Evolutionary conservation across 2,888 invertebrate genomes (phyloP), one percentile per base, ranked within the genome.

Genomic region (Harmothoe impar): DNA sequence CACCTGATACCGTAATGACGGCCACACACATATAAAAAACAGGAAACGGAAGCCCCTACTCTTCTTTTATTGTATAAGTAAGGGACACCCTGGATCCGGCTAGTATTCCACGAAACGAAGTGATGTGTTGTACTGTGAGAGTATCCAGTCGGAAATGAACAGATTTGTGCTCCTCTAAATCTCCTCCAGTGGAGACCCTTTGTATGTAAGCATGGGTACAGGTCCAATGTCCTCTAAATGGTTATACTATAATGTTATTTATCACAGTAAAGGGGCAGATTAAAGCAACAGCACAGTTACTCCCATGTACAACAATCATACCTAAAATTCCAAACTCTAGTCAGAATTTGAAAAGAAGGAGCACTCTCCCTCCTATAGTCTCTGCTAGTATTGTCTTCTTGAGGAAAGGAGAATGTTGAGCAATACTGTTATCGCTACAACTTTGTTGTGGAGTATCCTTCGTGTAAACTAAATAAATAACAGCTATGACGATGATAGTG

Each of bases 141-240:
- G 23, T 15, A 62, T 62, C 62, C 62, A n/a, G 62, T n/a, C 62
- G 62, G 62, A 62, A 62, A 62, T 62, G 62, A 62, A 62, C 43
- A 43, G 43, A 43, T 43, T 43, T 43, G 43, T 3, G 43, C 3
- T 43, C 43, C 43, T 43, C 43, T 43, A 43, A 10, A 43, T 43
- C 43, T 7, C 43, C 10, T 7, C 43, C 10, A 43, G 43, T 43
- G 10, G 43, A 7, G 5, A 43, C 5, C 43, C 43, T 43, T 43
- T 43, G 5, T 43, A 7, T 43, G 43, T 43, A 43, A 43, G 43
- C 10, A 43, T 43, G 10, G 43, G 43, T 43, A 10, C 43, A 10
- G 43, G 5, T 43, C 3, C 43, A 43, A 43, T 43, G 3, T 43
- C 43, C 43, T 43, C 43, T 10, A 3, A 43, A 43, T 43, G 43